phyloP scores from a whole-genome alignment of 2,113 vertebrate genomes.

The Argyrosomus japonicus region DNA sequence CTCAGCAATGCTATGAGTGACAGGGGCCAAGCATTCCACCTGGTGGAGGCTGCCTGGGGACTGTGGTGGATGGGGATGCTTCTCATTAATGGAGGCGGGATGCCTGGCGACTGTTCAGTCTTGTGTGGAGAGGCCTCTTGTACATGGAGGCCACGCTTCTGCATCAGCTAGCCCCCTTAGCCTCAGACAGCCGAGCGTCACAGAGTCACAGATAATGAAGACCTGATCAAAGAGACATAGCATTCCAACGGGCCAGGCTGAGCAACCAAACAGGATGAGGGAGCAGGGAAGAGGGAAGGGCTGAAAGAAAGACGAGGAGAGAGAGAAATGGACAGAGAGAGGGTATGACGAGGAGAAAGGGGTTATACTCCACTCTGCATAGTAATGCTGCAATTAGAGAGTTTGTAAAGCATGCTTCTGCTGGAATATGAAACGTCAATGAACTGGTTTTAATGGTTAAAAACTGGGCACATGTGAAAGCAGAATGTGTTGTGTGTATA shows the following conservation, averaged over 20 bases:
- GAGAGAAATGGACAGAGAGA: constrained; percentile 27
- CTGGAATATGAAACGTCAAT: constrained; percentile 29
- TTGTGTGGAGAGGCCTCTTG: constrained; percentile 73
- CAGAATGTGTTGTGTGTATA: neutral
- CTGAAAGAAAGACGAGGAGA: constrained; percentile 53
- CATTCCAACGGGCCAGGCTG: constrained; percentile 71
- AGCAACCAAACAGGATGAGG: constrained; percentile 66
- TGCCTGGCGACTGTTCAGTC: constrained; percentile 74
- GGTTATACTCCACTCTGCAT: constrained; percentile 51
- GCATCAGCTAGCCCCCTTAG: constrained; percentile 52
- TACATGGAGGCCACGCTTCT: constrained; percentile 64
- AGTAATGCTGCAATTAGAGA: constrained; percentile 61
- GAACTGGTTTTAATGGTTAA: constrained; percentile 10
- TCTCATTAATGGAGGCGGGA: constrained; percentile 76
- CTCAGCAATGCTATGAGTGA: constrained; percentile 76
- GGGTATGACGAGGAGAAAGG: constrained; percentile 11
- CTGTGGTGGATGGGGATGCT: constrained; percentile 67
- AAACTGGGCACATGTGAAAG: neutral
- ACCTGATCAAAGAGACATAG: constrained; percentile 75
- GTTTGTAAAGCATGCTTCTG: constrained; percentile 50
- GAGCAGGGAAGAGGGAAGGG: constrained; percentile 29
- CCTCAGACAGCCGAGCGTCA: constrained; percentile 57
- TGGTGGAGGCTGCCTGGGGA: constrained; percentile 67
- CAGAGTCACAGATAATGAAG: constrained; percentile 79
- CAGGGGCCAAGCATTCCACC: constrained; percentile 78